Conservation (phyloP, 2,888 invertebrate species). For the Calameuta pallipes region DNA sequence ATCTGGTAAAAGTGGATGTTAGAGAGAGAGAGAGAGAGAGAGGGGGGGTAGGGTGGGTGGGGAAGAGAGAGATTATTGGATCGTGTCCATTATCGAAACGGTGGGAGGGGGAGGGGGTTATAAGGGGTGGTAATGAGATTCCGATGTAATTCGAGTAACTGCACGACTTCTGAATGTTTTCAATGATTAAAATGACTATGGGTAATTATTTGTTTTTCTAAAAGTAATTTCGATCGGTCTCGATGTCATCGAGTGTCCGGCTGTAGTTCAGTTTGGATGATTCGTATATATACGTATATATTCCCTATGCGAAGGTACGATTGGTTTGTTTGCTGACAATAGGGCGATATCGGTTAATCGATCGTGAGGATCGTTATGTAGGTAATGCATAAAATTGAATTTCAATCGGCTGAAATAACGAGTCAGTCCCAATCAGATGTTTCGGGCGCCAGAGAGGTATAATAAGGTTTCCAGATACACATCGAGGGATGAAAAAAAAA, state of each 20-base stretch:
- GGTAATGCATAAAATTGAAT: constrained; percentile 51
- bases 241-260: background rate
- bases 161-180: background rate
- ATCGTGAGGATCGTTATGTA: constrained; percentile 44
- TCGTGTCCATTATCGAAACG: background rate
- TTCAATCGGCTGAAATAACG: constrained; percentile 30
- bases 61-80: background rate
- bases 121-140: background rate
- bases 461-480: background rate
- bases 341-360: constrained; percentile 28
- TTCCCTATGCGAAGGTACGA: background rate
- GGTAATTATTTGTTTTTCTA: background rate
- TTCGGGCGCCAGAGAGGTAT: no score
- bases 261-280: background rate
- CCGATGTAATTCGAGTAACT: background rate
- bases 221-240: background rate
- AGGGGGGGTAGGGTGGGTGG: no score
- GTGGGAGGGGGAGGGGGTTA: no score
- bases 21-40: background rate
- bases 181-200: background rate
- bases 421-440: background rate
- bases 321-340: background rate
- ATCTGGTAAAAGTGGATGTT: background rate
- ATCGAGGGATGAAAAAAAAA: background rate
- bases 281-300: background rate